Conservation (phyloP, 2,888 invertebrate genomes). For the Callyntrura sp. region DNA sequence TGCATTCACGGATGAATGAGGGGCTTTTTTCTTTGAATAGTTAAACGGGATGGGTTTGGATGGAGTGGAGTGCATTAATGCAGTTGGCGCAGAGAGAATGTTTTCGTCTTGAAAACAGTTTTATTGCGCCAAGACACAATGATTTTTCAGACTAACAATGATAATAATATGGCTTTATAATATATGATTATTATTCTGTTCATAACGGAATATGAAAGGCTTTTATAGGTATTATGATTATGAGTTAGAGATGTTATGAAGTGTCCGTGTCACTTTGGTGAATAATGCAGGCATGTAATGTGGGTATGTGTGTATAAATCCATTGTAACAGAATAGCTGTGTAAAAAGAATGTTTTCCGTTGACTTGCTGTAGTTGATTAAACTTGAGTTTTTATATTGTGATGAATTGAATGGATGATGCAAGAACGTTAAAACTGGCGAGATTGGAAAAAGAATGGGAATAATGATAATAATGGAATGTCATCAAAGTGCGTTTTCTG, state of each 20-base stretch:
- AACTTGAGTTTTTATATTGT: slow-evolving; percentile 13
- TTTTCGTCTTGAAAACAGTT: background rate
- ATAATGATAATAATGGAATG: slow-evolving; percentile 15
- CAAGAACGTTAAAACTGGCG: slow-evolving; percentile 6
- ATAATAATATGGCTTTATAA: no score
- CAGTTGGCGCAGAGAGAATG: background rate
- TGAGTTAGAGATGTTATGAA: background rate
- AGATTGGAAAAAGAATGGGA: background rate
- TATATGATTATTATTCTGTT: background rate
- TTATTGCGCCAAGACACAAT: background rate
- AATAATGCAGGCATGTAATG: slow-evolving; percentile 11
- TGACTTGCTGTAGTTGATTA: slow-evolving; percentile 38
- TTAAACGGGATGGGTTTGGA: background rate
- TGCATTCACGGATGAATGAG: slow-evolving; percentile 22
- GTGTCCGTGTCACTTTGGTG: slow-evolving; percentile 32
- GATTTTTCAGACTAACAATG: slow-evolving; percentile 3
- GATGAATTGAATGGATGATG: slow-evolving; percentile 45
- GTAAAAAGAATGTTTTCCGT: slow-evolving; percentile 28
- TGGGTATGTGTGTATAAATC: no score
- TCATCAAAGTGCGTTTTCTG: slow-evolving; percentile 1
- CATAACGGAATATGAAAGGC: slow-evolving; percentile 14
- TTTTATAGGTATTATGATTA: no score
- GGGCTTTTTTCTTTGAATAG: slow-evolving; percentile 20
- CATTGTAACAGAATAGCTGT: no score
- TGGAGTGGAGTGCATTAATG: slow-evolving; percentile 21